phyloP scores from a whole-genome alignment of 1,140 invertebrate species.

The Lordiphosa collinella region DNA sequence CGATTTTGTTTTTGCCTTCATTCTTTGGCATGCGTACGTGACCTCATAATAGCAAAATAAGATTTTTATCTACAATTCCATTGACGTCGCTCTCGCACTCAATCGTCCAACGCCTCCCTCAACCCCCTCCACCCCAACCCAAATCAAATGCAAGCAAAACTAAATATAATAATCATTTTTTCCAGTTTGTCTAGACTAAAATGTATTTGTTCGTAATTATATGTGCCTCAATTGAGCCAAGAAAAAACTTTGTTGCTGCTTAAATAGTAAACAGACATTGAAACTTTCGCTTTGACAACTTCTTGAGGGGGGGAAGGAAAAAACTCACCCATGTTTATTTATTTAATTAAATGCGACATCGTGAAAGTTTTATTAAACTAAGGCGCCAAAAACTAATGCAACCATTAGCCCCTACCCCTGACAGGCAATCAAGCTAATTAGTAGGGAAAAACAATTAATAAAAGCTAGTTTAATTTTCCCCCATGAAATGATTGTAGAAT shows the following conservation, averaged over 20 bases:
- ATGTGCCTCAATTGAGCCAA: constrained; percentile 33
- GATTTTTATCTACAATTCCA: constrained; percentile 75
- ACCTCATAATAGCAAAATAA: constrained; percentile 72
- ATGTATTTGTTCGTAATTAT: constrained; percentile 64
- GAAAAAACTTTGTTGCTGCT: constrained; percentile 11
- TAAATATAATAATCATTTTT: constrained; percentile 44
- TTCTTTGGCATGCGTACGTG: constrained; percentile 55
- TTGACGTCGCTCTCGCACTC: constrained; percentile 30
- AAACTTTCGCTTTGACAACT: constrained; percentile 63
- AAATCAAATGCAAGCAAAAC: constrained; percentile 22
- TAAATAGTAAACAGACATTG: constrained; percentile 32
- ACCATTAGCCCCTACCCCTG: background rate
- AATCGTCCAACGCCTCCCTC: constrained; percentile 16
- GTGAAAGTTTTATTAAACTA: constrained; percentile 37
- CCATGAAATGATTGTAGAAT: background rate
- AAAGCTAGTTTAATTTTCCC: too few species aligned
- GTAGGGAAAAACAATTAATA: constrained; percentile 20
- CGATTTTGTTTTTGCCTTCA: constrained; percentile 6
- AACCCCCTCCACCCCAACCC: background rate
- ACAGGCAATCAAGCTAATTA: constrained; percentile 45
- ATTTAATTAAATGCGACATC: constrained; percentile 67
- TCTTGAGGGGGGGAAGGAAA: constrained; percentile 12
- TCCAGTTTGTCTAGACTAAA: constrained; percentile 55
- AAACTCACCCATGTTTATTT: constrained; percentile 64
- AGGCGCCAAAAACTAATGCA: constrained; percentile 10